Percentiles rank a stretch among this genome's conserved stretches.
Evolutionary conservation across 2,888 invertebrate genomes (phyloP).

Genomic region (Caenorhabditis wallacei): DNA sequence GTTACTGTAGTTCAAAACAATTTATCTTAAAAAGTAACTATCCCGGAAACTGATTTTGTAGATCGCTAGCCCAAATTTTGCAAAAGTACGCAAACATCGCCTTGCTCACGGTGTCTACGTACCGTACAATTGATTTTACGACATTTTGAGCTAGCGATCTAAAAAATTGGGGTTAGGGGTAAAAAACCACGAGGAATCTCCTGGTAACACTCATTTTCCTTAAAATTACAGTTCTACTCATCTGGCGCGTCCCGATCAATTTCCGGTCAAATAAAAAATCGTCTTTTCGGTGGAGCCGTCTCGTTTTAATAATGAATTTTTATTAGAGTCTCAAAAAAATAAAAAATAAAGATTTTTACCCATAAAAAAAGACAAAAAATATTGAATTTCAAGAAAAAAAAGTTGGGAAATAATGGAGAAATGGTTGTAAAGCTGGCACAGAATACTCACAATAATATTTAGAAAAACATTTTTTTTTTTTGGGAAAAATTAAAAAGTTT

Average conservation of each 20-base stretch:
- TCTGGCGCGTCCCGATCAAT: constrained; percentile 43
- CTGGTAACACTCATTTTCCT: too few species aligned
- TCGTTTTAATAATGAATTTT: constrained; percentile 16
- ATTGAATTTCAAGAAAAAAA: background rate
- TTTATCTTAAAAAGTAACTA: too few species aligned
- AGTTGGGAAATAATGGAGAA: constrained; percentile 7
- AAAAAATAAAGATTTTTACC: constrained; percentile 25
- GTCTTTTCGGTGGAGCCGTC: constrained; percentile 55
- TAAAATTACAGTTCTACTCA: constrained; percentile 38
- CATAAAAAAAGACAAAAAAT: constrained; percentile 49
- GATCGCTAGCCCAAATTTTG: too few species aligned
- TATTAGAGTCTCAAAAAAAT: background rate
- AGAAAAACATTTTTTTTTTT: too few species aligned
- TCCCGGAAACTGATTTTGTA: too few species aligned
- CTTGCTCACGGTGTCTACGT: too few species aligned
- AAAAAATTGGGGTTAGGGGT: too few species aligned
- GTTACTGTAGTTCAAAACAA: too few species aligned
- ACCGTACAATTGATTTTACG: too few species aligned
- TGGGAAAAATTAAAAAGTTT: constrained; percentile 77
- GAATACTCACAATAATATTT: constrained; percentile 37
- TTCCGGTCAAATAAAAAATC: background rate
- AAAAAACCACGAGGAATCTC: too few species aligned
- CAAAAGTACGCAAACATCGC: too few species aligned
- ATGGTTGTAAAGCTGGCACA: constrained; percentile 48
- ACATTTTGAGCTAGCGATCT: too few species aligned